Conservation (phyloP, 2,888 invertebrate species). For the Priocnemis perturbator region DNA sequence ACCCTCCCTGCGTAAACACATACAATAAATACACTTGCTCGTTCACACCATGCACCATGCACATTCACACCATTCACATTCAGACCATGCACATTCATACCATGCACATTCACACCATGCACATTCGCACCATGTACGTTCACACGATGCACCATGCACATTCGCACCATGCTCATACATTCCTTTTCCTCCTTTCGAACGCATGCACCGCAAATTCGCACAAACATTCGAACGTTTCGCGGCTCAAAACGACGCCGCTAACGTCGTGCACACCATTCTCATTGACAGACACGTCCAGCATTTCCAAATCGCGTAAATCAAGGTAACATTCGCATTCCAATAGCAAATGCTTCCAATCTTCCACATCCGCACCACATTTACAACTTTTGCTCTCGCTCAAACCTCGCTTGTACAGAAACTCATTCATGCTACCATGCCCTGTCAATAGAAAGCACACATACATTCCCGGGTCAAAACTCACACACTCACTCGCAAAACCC, state of each 20-base stretch:
- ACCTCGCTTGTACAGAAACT: not conserved
- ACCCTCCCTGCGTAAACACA: too few species aligned
- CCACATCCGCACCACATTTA: not conserved
- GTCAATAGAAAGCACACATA: not conserved
- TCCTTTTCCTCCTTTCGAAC: slow-evolving; percentile 5
- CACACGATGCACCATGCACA: too few species aligned
- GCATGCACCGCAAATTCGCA: not conserved
- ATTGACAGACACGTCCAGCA: not conserved
- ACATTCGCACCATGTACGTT: too few species aligned
- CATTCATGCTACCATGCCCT: slow-evolving; percentile 14
- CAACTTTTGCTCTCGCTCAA: not conserved
- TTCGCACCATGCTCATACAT: not conserved
- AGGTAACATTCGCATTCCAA: not conserved
- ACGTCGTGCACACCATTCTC: not conserved
- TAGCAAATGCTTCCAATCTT: not conserved
- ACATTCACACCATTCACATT: too few species aligned
- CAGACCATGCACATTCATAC: too few species aligned
- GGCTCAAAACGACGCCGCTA: not conserved
- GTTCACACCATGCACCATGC: too few species aligned
- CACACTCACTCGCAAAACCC: not conserved
- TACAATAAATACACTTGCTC: too few species aligned
- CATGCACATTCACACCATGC: too few species aligned
- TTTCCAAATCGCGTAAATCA: slow-evolving; percentile 1
- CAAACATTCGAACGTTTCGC: not conserved
- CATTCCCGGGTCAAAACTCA: slow-evolving; percentile 13